These are phyloP conservation scores for Sitta europaea DNA, from an alignment of 2,113 vertebrate genomes.

Conservation along the genomic window DNA sequence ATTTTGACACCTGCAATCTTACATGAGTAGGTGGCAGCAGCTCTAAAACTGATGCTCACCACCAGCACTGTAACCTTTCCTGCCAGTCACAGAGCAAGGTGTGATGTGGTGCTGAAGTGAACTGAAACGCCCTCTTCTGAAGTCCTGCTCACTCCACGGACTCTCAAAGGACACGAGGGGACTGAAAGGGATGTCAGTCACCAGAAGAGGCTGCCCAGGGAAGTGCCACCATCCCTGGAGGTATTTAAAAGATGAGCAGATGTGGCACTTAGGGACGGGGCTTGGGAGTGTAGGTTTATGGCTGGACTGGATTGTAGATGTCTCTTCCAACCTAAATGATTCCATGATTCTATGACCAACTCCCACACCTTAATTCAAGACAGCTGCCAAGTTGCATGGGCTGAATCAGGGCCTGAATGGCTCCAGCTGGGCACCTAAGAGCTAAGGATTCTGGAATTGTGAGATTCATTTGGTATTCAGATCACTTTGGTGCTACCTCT, in stretches of 20 bases:
- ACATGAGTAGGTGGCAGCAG: neutral
- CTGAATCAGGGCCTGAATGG: neutral
- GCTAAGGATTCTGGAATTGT: neutral
- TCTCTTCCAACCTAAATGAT: neutral
- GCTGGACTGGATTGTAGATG: rapidly evolving
- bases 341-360: neutral
- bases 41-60: neutral
- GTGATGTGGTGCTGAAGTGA: neutral
- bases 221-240: neutral
- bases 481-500: neutral
- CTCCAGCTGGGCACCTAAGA: neutral
- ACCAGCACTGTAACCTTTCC: neutral
- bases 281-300: neutral
- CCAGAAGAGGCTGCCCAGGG: neutral
- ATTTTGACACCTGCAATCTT: neutral
- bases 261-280: neutral
- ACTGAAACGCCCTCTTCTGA: neutral
- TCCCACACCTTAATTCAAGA: neutral
- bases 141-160: neutral
- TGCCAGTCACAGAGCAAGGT: neutral
- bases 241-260: neutral
- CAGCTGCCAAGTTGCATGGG: neutral
- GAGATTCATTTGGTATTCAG: neutral
- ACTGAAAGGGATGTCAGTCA: neutral
- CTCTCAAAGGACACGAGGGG: neutral